phyloP scores from a whole-genome alignment of 2,888 invertebrate species.

The Helleia helle region DNA sequence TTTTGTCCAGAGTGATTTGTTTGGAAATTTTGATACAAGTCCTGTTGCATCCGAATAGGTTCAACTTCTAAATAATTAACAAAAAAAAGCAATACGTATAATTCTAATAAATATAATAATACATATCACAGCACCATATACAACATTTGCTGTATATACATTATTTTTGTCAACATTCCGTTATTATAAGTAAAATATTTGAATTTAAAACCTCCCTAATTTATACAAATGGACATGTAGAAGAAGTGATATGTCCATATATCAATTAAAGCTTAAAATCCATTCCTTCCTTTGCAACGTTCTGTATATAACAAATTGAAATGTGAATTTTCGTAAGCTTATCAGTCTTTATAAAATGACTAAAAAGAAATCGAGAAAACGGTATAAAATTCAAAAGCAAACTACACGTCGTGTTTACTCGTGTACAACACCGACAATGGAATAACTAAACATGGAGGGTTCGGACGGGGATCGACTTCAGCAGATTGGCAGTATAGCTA shows the following conservation, averaged over 20 bases:
- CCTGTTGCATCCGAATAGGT: background rate
- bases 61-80: slow-evolving; percentile 6
- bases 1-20: too few relatives aligned
- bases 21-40: background rate
- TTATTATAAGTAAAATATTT: slow-evolving; percentile 24
- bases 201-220: slow-evolving; percentile 28
- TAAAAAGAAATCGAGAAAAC: slow-evolving; percentile 25
- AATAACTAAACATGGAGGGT: slow-evolving; percentile 44
- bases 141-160: slow-evolving; percentile 39
- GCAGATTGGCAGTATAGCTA: slow-evolving; percentile 15
- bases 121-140: slow-evolving; percentile 56
- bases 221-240: slow-evolving; percentile 39
- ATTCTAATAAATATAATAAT: slow-evolving; percentile 41
- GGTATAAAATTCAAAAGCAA: slow-evolving; percentile 35
- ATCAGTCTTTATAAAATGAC: slow-evolving; percentile 25
- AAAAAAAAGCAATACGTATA: slow-evolving; percentile 1
- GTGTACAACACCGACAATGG: slow-evolving; percentile 42
- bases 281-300: slow-evolving; percentile 27
- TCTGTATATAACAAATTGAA: slow-evolving; percentile 20
- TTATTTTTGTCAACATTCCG: slow-evolving; percentile 37
- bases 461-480: slow-evolving; percentile 37
- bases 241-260: slow-evolving; percentile 48
- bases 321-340: slow-evolving; percentile 14
- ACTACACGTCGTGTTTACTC: slow-evolving; percentile 30
- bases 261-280: slow-evolving; percentile 51